These are phyloP conservation scores for Clunio marinus DNA, from an alignment of 2,888 invertebrate species.

Conservation along the genomic window DNA sequence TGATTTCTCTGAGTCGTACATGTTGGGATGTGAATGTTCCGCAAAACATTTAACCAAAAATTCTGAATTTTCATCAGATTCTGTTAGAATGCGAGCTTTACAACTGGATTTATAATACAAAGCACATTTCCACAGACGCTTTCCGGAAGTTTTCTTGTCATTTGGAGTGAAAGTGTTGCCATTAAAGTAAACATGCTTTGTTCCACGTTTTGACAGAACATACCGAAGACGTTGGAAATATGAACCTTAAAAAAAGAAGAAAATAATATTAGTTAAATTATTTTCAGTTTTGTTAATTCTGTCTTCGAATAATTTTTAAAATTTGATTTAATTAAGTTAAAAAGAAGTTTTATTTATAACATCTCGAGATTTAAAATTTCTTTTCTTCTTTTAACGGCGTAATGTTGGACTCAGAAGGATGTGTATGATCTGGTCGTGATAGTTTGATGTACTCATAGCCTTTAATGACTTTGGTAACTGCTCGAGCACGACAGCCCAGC, in stretches of 20 bases:
- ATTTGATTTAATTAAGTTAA: no score
- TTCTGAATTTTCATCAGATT: neutral
- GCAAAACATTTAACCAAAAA: neutral
- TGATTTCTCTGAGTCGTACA: neutral
- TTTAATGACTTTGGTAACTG: slow-evolving; percentile 29
- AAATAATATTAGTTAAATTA: neutral
- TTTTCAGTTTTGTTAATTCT: no score
- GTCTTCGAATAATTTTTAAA: no score
- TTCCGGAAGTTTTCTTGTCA: slow-evolving; percentile 46
- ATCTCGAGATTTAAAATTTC: neutral
- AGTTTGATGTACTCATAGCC: slow-evolving; percentile 40
- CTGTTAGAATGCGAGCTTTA: slow-evolving; percentile 40
- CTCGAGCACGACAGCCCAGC: slow-evolving; percentile 38
- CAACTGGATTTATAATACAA: slow-evolving; percentile 50
- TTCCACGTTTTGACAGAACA: slow-evolving; percentile 41
- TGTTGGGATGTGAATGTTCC: slow-evolving; percentile 17
- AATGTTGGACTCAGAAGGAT: slow-evolving; percentile 18
- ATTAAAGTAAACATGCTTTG: slow-evolving; percentile 44
- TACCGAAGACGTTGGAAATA: neutral
- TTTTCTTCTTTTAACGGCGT: neutral
- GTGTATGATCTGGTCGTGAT: slow-evolving; percentile 40
- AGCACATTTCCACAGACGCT: slow-evolving; percentile 49
- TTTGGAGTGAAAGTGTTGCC: slow-evolving; percentile 51
- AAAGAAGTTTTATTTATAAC: no score
- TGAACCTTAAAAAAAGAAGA: neutral